Conservation (phyloP, 2,113 vertebrate genomes). For the Chelonoidis abingdonii region DNA sequence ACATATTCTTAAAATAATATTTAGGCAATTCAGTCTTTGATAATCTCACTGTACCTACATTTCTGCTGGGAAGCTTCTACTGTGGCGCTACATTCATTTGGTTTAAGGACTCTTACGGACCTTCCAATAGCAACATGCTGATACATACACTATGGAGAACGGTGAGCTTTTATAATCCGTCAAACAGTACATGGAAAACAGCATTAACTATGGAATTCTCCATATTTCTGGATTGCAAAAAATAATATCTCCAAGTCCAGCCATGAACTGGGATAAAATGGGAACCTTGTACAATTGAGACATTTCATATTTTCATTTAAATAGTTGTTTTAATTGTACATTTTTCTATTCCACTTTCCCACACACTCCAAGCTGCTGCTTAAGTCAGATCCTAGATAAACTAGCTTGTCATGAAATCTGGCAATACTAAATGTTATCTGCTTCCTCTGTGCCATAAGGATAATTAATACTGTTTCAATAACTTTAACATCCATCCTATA, state of each 20-base stretch:
- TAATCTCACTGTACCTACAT: neutral
- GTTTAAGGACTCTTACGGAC: neutral
- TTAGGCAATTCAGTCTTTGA: neutral
- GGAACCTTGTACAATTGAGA: neutral
- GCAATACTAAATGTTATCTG: neutral
- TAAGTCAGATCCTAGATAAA: neutral
- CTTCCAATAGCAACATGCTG: neutral
- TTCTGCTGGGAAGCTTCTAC: neutral
- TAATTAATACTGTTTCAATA: neutral
- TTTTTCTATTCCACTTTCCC: neutral
- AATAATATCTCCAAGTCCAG: neutral
- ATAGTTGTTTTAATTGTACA: neutral
- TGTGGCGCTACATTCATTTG: neutral
- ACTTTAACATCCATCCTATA: neutral
- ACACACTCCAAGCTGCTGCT: neutral
- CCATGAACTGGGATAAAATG: neutral
- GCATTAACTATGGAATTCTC: neutral
- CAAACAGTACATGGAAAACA: neutral
- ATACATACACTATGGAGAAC: fast-evolving
- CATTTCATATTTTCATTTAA: neutral
- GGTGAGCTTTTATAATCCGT: neutral
- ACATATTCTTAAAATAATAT: slow-evolving; percentile 24
- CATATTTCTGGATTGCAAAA: neutral
- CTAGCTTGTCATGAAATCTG: neutral
- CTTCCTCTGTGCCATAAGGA: neutral